Base-by-base conservation (phyloP, 2,888 invertebrate genomes). In the Platerodrilus igneus region DNA sequence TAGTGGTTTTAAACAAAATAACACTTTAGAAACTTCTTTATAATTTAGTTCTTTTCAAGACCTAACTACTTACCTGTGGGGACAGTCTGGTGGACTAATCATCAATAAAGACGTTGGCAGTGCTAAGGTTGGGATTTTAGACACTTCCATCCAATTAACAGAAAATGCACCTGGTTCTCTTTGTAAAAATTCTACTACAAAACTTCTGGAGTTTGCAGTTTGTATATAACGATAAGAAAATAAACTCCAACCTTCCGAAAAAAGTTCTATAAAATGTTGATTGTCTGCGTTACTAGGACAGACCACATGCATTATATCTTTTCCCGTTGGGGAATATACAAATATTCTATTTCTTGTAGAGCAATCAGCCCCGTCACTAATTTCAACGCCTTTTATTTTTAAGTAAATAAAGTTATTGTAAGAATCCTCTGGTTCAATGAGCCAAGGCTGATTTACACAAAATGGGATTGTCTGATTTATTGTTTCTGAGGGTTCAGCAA, bases 71-170 rank as follows among this genome's bases (percentile, higher is more conserved):
- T 66, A 84, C 83, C 79, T 80, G 63, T 81, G 81, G 26, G 77
- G 78, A 58, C 84, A 85, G 52, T 83, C 82, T n/a, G 79, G 77
- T 15, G 74, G 71, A 32, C 72, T 71, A 30, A 74, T 74, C 55
- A 77, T 74, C 22, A 71, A 58, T 48, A 70, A 60, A 1, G 69
- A 68, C 40, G 57, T 77, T 60, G 69, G 67, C 28, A 56, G 70
- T 52, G 65, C 74, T 62, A 66, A 68, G 51, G 69, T 77, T 58
- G 78, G 76, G 57, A 79, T 77, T 59, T 79, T 86, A 46, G 83
- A 82, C 17, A 86, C 77, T 54, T 86, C 84, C 69, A 86, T 82
- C 86, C 86, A 86, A 52, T 81, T 81, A 29, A 86, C 80, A 21
- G 77, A 76, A 63, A 86, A 86, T 61, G 77, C 79, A 1, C 84